A percentile compares a stretch with the other conserved stretches of the same genome.
Conservation (phyloP, 2,888 invertebrate species). For the Eristalis tenax region DNA sequence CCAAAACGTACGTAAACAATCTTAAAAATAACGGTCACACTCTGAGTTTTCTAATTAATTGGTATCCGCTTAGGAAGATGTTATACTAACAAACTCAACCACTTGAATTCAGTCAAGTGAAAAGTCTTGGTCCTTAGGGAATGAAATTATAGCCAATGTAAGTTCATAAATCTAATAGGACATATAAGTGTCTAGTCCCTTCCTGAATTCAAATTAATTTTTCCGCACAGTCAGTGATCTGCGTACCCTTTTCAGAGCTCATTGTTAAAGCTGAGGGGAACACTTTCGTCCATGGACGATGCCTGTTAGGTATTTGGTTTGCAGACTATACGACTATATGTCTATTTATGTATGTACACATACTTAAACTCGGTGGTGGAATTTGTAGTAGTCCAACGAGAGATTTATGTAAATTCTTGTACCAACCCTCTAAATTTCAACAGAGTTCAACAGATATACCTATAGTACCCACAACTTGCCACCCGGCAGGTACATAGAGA, state of each 20-base stretch:
- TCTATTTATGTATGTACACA: not conserved
- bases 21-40: too few species aligned
- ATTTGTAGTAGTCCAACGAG: slow-evolving; percentile 1
- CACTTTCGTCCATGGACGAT: not conserved
- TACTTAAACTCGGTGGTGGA: not conserved
- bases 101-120: slow-evolving; percentile 34
- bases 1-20: too few species aligned
- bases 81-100: not conserved
- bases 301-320: slow-evolving; percentile 5
- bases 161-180: slow-evolving; percentile 43
- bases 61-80: slow-evolving; percentile 10
- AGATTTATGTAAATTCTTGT: slow-evolving; percentile 58
- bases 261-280: slow-evolving; percentile 30
- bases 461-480: not conserved
- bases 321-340: not conserved
- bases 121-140: slow-evolving; percentile 6
- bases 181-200: slow-evolving; percentile 35
- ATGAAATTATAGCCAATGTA: slow-evolving; percentile 14
- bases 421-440: slow-evolving; percentile 43
- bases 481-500: not conserved
- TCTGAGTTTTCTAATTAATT: slow-evolving; percentile 26
- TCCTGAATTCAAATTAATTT: slow-evolving; percentile 22
- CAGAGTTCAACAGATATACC: slow-evolving; percentile 39
- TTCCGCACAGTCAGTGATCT: slow-evolving; percentile 13
- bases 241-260: slow-evolving; percentile 45